Evolutionary conservation across 1,140 invertebrate species (phyloP).

Genomic region (Batillaria attramentaria): DNA sequence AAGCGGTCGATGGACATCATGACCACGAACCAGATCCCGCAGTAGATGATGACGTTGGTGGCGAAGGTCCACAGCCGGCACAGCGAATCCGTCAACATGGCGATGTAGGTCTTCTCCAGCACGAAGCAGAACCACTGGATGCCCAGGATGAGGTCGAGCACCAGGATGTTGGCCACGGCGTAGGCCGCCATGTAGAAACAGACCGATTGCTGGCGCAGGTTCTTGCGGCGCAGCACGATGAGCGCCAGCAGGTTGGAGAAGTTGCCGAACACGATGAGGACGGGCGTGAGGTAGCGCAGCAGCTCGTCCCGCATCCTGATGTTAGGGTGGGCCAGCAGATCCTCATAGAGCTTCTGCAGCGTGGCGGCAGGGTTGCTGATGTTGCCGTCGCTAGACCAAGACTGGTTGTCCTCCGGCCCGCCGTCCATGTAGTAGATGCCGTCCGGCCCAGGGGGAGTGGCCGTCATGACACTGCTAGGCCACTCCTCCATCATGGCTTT

Average conservation of each 20-base stretch:
- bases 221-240: slow-evolving; percentile 56
- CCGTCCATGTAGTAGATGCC: background rate
- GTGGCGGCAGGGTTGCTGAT: background rate
- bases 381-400: background rate
- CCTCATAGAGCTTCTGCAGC: slow-evolving; percentile 24
- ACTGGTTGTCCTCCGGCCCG: background rate
- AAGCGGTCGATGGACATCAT: slow-evolving; percentile 64
- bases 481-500: slow-evolving; percentile 9
- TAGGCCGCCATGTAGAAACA: slow-evolving; percentile 65
- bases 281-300: slow-evolving; percentile 55
- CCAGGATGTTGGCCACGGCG: slow-evolving; percentile 59
- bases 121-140: slow-evolving; percentile 57
- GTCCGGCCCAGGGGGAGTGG: background rate
- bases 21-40: slow-evolving; percentile 66
- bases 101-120: slow-evolving; percentile 51
- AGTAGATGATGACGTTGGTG: slow-evolving; percentile 58
- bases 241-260: slow-evolving; percentile 63
- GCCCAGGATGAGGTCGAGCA: slow-evolving; percentile 55
- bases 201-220: slow-evolving; percentile 59
- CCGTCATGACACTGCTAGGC: background rate
- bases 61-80: slow-evolving; percentile 66
- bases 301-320: slow-evolving; percentile 48
- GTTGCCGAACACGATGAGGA: slow-evolving; percentile 61
- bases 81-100: slow-evolving; percentile 48
- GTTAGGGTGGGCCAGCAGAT: slow-evolving; percentile 35